These are phyloP conservation scores for Mesorhabditis spiculigera DNA, from an alignment of 2,888 invertebrate genomes.

Conservation along the genomic window DNA sequence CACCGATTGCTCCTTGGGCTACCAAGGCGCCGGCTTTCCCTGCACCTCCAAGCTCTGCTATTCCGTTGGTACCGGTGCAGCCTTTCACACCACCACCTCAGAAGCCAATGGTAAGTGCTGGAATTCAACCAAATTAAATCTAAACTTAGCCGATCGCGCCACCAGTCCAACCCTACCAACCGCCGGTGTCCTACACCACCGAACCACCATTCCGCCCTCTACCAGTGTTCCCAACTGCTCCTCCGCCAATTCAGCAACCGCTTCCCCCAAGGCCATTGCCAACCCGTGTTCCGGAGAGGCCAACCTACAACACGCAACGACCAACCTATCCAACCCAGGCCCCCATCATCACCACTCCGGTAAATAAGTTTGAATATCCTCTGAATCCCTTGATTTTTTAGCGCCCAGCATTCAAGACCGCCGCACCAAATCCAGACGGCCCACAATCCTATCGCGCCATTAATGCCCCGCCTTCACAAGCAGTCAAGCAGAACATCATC, in stretches of 20 bases:
- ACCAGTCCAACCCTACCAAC: background rate
- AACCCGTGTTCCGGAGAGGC: background rate
- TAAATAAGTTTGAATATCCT: background rate
- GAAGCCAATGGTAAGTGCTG: too few relatives aligned
- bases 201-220: background rate
- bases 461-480: slow-evolving; percentile 18
- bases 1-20: background rate
- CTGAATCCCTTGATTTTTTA: background rate
- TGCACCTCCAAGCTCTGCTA: background rate
- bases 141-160: too few relatives aligned
- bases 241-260: too few relatives aligned
- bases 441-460: background rate
- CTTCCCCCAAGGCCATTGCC: too few relatives aligned
- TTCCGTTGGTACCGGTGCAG: background rate
- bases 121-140: too few relatives aligned
- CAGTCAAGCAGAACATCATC: slow-evolving; percentile 4
- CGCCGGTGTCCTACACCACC: background rate
- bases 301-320: slow-evolving; percentile 8
- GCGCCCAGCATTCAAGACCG: background rate
- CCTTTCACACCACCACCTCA: too few relatives aligned
- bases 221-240: too few relatives aligned
- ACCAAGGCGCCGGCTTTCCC: background rate
- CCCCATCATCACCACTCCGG: slow-evolving; percentile 5
- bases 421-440: background rate
- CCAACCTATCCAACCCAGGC: slow-evolving; percentile 7